Base-by-base conservation (phyloP, 2,888 invertebrate genomes). In the Atrina japonica region DNA sequence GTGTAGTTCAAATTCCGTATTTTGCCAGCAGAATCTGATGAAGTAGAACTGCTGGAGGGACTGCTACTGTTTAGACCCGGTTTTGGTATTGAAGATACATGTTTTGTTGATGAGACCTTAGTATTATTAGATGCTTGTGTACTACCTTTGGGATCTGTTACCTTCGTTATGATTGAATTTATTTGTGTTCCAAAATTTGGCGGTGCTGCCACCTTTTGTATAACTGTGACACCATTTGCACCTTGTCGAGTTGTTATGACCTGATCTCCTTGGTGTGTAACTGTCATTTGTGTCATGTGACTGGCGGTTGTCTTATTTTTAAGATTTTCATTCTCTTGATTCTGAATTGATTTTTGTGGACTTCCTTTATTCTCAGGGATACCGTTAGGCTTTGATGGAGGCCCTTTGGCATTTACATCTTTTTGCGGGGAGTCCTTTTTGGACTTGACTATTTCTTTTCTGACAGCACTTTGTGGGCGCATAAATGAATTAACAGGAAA, bases 1-100 rank as follows among this genome's bases (percentile, higher is more conserved):
- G 83, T 83, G 73, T 86, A 86, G 69, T 83, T 82, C 21, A 82
- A 71, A 56, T 86, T 86, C 49, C 85, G 69, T 7, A 83, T 80
- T 65, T 75, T 77, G 1, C 72, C 35, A 14, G 71, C 68, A 6
- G 76, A 65, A 25, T 81, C 78, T 30, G 77, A 73, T 21, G 78
- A 69, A 0, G 64, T 56, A 18, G 74, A 41, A 21, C 67, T 79
- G 29, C 50, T 63, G 23, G 49, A 16, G 9, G 35, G 25, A 61
- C 52, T 55, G 35, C 65, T 55, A 11, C 43, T 29, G 5, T 16
- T 43, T 30, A 61, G 29, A 5, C 80, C 80, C 5, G 82, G 82
- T 30, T 77, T 70, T 35, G 82, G 80, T 27, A 82, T 59, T 27
- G 80, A 82, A 5, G 82, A 80, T 25, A 77, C 75, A 25, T 76